Evolutionary conservation across 2,113 vertebrate genomes (phyloP), one percentile per base, ranked within the genome.

Genomic region (Aepyceros melampus): DNA sequence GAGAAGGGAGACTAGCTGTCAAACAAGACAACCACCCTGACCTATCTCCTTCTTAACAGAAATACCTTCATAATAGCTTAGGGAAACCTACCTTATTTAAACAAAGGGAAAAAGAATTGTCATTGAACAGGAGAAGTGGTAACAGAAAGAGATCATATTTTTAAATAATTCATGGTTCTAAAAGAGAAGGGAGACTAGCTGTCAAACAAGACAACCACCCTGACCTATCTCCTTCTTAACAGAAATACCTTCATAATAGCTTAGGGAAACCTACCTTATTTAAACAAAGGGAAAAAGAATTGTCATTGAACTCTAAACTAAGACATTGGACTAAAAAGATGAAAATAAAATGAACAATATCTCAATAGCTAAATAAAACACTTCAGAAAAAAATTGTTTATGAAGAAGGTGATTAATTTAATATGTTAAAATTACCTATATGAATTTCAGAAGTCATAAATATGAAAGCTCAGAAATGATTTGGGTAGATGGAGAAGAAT

Each of bases 21-120:
- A 64, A 67, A n/a, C 7, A 89, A 47, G 40, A 45, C 27, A 67
- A 58, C 0, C 19, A 45, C 27, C 9, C n/a, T 92, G 83, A 12
- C 1, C 5, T 12, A n/a, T 78, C 7, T 17, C 11, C 5, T 23
- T 2, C n/a, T 25, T 25, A 7, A 40, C 0, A 78, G 29, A 88
- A 74, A 40, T 25, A 36, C 25, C 29, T 71, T 53, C 45, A 14
- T n/a, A 91, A 53, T 1, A 85, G 2, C 21, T 83, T 17, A 51
- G 7, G 36, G 49, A 86, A 89, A 14, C 12, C 11, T 13, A 7
- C 14, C 1, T 51, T 31, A 53, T 45, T 89, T n/a, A 91, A 64
- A 84, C 3, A 55, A 36, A 56, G 45, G 7, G 29, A 40, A 60
- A 81, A 47, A 16, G 7, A 15, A 67, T 53, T 4, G 4, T 25